Base-by-base conservation (phyloP, 2,888 invertebrate genomes). In the Lamproptera curius region DNA sequence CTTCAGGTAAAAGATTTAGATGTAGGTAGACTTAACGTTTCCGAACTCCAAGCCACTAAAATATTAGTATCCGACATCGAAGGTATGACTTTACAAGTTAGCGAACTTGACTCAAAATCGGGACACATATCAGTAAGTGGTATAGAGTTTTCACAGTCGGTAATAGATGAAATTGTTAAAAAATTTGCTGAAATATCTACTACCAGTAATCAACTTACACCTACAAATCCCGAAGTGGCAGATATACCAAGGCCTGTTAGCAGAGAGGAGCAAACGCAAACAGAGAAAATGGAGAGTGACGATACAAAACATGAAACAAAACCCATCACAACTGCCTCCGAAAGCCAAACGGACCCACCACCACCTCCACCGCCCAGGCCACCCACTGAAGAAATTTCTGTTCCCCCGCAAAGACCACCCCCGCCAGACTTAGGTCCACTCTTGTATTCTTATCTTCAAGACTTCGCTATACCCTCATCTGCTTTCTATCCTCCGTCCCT, bases 61-160 rank as follows among this genome's bases (percentile, higher is more conserved):
- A 93, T 95, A 52, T 87, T 92, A 41, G 95, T 95, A 0, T 94
- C 95, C 0, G 94, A 95, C 71, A 91, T 95, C 51, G 95, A 95
- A 64, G 93, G 94, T 4, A 89, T 91, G 59, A 91, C 92, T 26
- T 88, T 95, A 54, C 91, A 91, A 54, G 91, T 94, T 0, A 89
- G 92, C 41, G 94, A 95, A 65, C 80, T 95, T 51, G 91, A 91
- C 59, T 92, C 93, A 4, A 92, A 91, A 65, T 90, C 91, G 0
- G 93, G 93, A 0, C 91, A 91, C 57, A 83, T 93, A 53, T 89
- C 90, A 43, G 89, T 93, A 0, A 90, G 90, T 59, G 92, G 92
- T 46, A 89, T 94, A 40, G 92, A 92, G 66, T 85, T 93, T 57
- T 92, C 92, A 0, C 90, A 91, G 16, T 91, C 91, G 4, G 90